A percentile compares a stretch with the other conserved stretches of the same genome.
Conservation (phyloP, 2,113 vertebrate species). For the Gnathonemus longibarbis region DNA sequence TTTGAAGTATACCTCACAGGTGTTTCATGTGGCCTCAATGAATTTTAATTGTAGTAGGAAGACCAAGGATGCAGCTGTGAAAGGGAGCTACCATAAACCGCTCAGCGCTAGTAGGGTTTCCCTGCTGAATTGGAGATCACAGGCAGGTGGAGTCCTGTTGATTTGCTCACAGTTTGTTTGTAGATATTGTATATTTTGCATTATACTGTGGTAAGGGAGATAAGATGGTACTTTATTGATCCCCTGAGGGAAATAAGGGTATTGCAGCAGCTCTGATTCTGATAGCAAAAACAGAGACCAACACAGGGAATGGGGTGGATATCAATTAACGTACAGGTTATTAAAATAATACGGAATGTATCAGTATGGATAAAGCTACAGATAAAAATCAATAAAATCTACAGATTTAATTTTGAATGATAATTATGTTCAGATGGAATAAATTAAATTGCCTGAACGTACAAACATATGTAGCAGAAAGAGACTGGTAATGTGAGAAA, state of each 20-base stretch:
- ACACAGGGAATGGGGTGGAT: background rate
- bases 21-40: background rate
- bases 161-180: background rate
- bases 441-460: background rate
- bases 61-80: background rate
- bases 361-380: background rate
- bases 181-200: background rate
- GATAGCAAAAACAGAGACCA: background rate
- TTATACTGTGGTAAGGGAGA: background rate
- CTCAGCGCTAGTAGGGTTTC: background rate
- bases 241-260: background rate
- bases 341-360: background rate
- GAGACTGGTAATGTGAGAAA: background rate
- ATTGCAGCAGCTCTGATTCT: background rate
- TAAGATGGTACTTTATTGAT: background rate
- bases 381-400: background rate
- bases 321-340: background rate
- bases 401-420: background rate
- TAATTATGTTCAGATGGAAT: background rate
- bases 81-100: background rate
- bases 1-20: background rate
- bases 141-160: background rate
- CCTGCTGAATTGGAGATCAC: background rate
- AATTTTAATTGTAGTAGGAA: background rate
- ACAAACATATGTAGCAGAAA: background rate